Percentiles rank a stretch among this genome's conserved stretches.
These are phyloP conservation scores for Ernsta delagoae DNA, from an alignment of 2,888 invertebrate species.

Conservation along the genomic window DNA sequence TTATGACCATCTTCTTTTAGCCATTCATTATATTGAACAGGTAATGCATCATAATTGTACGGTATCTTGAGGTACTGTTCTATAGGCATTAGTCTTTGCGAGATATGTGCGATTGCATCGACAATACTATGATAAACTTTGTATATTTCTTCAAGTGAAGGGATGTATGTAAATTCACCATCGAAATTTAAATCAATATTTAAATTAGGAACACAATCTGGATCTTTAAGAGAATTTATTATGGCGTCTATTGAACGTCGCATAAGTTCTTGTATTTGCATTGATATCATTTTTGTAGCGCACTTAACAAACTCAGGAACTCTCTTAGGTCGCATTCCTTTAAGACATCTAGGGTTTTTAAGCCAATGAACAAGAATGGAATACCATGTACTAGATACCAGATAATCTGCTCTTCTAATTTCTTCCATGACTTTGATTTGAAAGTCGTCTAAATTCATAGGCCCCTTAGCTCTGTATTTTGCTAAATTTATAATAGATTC, in stretches of 20 bases:
- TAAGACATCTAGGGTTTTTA: conserved; percentile 77
- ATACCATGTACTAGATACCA: conserved; percentile 77
- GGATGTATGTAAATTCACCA: conserved; percentile 83
- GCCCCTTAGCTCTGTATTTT: conserved; percentile 73
- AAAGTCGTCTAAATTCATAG: conserved; percentile 67
- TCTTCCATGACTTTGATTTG: conserved; percentile 63
- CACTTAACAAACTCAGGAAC: conserved; percentile 71
- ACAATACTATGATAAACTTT: conserved; percentile 84
- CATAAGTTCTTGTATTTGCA: conserved; percentile 88
- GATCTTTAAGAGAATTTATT: conserved; percentile 80
- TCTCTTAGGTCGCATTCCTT: conserved; percentile 66
- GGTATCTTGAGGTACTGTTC: conserved; percentile 76
- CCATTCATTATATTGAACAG: conserved; percentile 85
- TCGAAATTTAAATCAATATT: conserved; percentile 84
- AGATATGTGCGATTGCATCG: conserved; percentile 81
- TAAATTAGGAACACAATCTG: conserved; percentile 85
- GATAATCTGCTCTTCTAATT: conserved; percentile 71
- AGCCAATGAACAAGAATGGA: conserved; percentile 72
- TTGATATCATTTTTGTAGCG: conserved; percentile 76
- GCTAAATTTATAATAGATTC: conserved; percentile 80
- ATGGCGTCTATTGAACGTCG: conserved; percentile 87
- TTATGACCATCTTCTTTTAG: conserved; percentile 79
- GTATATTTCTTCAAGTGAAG: conserved; percentile 84
- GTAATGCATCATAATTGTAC: conserved; percentile 77
- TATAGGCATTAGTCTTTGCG: conserved; percentile 83